phyloP scores from a whole-genome alignment of 2,113 vertebrate species.

The Amphilophus citrinellus region DNA sequence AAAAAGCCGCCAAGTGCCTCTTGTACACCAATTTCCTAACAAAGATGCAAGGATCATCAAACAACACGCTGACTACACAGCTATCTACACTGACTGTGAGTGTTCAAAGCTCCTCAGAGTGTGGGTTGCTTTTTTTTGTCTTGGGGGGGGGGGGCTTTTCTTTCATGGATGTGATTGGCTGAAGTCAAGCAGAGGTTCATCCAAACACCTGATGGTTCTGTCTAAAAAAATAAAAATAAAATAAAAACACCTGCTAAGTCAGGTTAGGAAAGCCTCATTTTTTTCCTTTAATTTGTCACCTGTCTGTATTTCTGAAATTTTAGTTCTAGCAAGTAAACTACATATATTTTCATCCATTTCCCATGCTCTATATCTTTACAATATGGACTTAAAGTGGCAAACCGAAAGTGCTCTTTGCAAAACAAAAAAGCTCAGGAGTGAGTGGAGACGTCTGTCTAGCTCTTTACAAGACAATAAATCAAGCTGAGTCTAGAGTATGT shows the following conservation, averaged over 20 bases:
- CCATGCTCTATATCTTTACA: constrained; percentile 15
- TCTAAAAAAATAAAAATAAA: no score
- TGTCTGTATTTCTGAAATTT: not conserved
- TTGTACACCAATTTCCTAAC: not conserved
- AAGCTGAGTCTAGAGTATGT: constrained; percentile 68
- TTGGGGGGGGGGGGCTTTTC: not conserved
- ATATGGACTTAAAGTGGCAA: constrained; percentile 29
- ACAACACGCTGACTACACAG: not conserved
- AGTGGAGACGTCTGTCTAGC: not conserved
- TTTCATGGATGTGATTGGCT: not conserved
- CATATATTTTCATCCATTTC: constrained; percentile 17
- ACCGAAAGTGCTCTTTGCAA: constrained; percentile 28
- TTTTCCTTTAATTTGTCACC: not conserved
- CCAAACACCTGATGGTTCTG: not conserved
- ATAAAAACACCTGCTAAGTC: not conserved
- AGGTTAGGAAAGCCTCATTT: not conserved
- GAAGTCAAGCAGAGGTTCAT: not conserved
- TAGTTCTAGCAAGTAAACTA: not conserved
- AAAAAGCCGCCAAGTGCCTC: constrained; percentile 3
- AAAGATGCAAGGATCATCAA: not conserved
- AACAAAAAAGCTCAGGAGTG: constrained; percentile 11
- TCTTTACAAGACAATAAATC: not conserved
- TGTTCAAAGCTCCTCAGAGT: not conserved
- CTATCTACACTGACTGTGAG: no score
- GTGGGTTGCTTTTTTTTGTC: not conserved